phyloP scores from a whole-genome alignment of 2,888 invertebrate species.

The Omphaloscelis lunosa region DNA sequence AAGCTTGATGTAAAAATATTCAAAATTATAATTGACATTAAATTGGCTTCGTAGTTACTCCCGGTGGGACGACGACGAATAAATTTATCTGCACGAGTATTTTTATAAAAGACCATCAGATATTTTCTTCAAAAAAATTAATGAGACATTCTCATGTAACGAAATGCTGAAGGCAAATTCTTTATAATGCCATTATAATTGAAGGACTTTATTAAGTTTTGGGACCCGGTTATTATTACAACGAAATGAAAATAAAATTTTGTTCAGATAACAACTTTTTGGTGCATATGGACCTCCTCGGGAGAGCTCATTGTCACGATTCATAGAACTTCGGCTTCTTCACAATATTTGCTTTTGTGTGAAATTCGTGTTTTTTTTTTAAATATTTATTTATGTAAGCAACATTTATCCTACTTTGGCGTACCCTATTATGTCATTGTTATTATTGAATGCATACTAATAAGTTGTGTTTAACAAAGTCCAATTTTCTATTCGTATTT shows the following conservation, averaged over 20 bases:
- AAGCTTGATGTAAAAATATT: constrained; percentile 47
- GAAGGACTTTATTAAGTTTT: constrained; percentile 61
- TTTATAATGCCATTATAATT: constrained; percentile 64
- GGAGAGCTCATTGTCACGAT: constrained; percentile 29
- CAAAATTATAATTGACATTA: constrained; percentile 70
- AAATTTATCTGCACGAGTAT: constrained; percentile 67
- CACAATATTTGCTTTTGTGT: constrained; percentile 18
- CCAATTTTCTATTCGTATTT: constrained; percentile 75
- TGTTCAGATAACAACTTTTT: constrained; percentile 37
- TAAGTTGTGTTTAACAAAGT: constrained; percentile 69
- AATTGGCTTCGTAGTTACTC: constrained; percentile 71
- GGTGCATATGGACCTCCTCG: constrained; percentile 22
- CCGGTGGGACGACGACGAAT: constrained; percentile 66
- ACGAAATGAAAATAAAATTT: constrained; percentile 41
- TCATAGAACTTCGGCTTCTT: constrained; percentile 26
- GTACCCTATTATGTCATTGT: constrained; percentile 49
- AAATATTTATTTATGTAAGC: background rate
- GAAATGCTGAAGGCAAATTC: constrained; percentile 67
- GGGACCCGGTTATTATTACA: constrained; percentile 45
- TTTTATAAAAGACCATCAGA: constrained; percentile 71
- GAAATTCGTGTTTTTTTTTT: constrained; percentile 12
- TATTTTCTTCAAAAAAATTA: constrained; percentile 72
- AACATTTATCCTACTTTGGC: constrained; percentile 21
- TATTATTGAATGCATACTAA: constrained; percentile 67
- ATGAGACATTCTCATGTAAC: constrained; percentile 74